Evolutionary conservation across 2,113 vertebrate genomes (phyloP).

Genomic region (Scophthalmus maximus): DNA sequence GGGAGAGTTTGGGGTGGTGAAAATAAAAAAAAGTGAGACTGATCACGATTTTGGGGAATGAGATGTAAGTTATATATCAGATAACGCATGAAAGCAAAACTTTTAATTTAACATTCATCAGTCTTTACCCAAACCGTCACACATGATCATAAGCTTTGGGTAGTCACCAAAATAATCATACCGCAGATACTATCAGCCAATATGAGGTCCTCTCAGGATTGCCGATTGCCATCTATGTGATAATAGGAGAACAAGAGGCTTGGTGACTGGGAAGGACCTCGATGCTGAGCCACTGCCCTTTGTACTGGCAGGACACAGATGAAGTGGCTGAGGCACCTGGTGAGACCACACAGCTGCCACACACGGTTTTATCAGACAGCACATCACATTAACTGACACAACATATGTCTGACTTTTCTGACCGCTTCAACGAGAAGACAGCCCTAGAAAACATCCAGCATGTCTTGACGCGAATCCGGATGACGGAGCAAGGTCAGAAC

Average conservation of each 20-base stretch:
- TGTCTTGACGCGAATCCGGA: slow-evolving; percentile 35
- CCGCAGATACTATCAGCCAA: slow-evolving; percentile 3
- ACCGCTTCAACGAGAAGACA: neutral
- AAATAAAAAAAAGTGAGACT: no score
- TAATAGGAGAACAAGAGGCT: slow-evolving; percentile 12
- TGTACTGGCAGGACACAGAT: neutral
- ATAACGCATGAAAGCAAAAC: neutral
- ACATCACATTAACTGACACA: neutral
- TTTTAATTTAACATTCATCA: neutral
- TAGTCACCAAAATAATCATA: neutral
- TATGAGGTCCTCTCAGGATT: neutral
- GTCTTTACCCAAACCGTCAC: slow-evolving; percentile 15
- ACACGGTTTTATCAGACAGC: slow-evolving; percentile 17
- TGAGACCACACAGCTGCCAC: neutral
- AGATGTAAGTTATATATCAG: no score
- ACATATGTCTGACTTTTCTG: neutral
- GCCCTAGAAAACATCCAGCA: slow-evolving; percentile 9
- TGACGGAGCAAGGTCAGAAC: slow-evolving; percentile 23
- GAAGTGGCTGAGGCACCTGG: neutral
- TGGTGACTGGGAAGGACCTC: neutral
- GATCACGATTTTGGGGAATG: no score
- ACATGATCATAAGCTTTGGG: neutral
- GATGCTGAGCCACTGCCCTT: neutral
- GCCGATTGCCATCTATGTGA: neutral
- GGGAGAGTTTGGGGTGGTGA: no score